Evolutionary conservation across 2,113 vertebrate genomes (phyloP).

Genomic region (Rallus limicola): DNA sequence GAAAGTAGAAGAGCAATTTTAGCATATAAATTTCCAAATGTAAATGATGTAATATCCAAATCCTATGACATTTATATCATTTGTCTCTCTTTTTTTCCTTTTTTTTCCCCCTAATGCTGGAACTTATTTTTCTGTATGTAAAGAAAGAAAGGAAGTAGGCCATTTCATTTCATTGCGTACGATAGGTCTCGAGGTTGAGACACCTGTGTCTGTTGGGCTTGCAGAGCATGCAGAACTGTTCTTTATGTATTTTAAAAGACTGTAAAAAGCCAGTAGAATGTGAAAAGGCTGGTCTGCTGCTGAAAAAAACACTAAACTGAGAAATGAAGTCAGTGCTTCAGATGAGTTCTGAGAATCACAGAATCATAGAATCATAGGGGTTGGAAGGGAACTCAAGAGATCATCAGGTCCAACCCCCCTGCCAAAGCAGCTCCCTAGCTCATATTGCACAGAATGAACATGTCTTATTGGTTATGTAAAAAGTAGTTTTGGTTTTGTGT

Average conservation of each 20-base stretch:
- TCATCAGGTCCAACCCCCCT: no score
- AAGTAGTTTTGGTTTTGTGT: not conserved
- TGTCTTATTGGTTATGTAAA: not conserved
- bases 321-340: not conserved
- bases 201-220: not conserved
- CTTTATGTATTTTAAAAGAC: not conserved
- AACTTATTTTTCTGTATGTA: not conserved
- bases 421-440: no score
- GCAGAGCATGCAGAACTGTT: not conserved
- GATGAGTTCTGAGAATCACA: not conserved
- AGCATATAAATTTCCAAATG: not conserved
- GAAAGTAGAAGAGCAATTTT: not conserved
- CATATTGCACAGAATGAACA: not conserved
- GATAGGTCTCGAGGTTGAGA: not conserved
- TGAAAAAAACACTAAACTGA: not conserved
- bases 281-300: not conserved
- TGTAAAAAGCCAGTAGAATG: not conserved
- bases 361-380: no score
- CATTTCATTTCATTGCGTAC: not conserved
- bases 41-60: not conserved
- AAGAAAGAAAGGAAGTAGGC: not conserved
- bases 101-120: not conserved
- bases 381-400: no score
- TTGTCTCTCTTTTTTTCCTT: not conserved
- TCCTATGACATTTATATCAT: not conserved